Percentiles rank a stretch among this genome's conserved stretches.
Conservation (phyloP, 2,888 invertebrate genomes). For the Zaprionus lineosus region DNA sequence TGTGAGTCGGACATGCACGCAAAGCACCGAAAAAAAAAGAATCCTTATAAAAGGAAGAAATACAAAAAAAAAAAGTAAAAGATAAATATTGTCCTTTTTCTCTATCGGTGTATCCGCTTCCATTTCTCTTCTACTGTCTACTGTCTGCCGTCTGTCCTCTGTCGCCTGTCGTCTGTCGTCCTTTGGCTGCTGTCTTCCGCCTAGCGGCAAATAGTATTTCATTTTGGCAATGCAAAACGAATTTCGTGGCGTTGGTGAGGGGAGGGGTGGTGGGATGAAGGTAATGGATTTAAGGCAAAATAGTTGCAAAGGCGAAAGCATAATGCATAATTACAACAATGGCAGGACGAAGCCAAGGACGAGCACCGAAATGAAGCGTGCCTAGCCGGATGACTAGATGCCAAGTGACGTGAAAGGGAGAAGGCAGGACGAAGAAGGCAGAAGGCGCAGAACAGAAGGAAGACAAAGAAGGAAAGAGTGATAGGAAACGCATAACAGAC, state of each 20-base stretch:
- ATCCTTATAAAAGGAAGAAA: constrained; percentile 3
- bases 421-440: not conserved
- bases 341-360: constrained; percentile 56
- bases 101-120: constrained; percentile 1
- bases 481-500: too few species aligned
- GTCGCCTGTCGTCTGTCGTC: too few species aligned
- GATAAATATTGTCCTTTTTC: not conserved
- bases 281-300: constrained; percentile 34
- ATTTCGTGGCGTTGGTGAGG: not conserved
- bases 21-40: constrained; percentile 7
- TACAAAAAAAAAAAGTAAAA: not conserved
- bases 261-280: not conserved
- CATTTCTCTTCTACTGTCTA: not conserved
- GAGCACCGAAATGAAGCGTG: constrained; percentile 42
- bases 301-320: constrained; percentile 45
- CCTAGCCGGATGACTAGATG: constrained; percentile 37
- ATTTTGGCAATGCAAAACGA: constrained; percentile 46
- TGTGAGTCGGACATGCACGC: not conserved
- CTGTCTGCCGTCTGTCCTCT: too few species aligned
- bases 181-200: constrained; percentile 5
- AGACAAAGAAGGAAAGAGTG: not conserved
- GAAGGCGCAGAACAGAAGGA: not conserved
- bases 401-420: constrained; percentile 7
- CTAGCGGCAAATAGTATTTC: constrained; percentile 26
- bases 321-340: constrained; percentile 75